phyloP scores from a whole-genome alignment of 2,797 vertebrate species.

The Microctenopoma steveboyesi region DNA sequence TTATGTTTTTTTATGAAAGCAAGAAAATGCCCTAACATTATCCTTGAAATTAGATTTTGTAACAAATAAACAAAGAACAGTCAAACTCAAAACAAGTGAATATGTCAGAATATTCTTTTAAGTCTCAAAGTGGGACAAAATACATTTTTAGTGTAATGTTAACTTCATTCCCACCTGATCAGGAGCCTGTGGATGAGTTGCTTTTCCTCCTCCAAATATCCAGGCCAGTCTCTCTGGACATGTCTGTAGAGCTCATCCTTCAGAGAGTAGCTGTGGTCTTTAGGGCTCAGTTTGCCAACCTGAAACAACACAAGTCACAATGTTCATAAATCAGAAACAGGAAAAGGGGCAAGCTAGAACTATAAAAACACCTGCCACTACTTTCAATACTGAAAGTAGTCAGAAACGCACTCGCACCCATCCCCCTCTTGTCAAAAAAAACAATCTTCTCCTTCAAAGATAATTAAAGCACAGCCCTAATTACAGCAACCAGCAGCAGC shows the following conservation, averaged over 20 bases:
- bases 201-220: conserved; percentile 81
- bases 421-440: conserved; percentile 75
- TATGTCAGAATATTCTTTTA: background rate
- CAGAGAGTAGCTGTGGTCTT: conserved; percentile 82
- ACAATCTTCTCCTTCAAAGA: conserved; percentile 74
- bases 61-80: background rate
- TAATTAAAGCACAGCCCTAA: conserved; percentile 78
- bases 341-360: conserved; percentile 22
- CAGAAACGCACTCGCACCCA: conserved; percentile 58
- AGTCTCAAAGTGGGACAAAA: background rate
- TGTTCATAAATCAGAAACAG: conserved; percentile 26
- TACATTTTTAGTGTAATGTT: background rate
- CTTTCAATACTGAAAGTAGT: conserved; percentile 52
- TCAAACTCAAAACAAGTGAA: background rate
- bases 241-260: conserved; percentile 82
- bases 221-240: conserved; percentile 82
- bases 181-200: conserved; percentile 80
- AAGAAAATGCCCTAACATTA: background rate
- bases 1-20: background rate
- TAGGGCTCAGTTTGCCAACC: conserved; percentile 81
- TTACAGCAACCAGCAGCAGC: conserved; percentile 71
- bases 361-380: background rate
- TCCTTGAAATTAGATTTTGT: background rate
- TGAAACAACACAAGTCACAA: conserved; percentile 53
- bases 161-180: conserved; percentile 71